phyloP scores from a whole-genome alignment of 2,113 vertebrate genomes.

The Eptesicus fuscus region DNA sequence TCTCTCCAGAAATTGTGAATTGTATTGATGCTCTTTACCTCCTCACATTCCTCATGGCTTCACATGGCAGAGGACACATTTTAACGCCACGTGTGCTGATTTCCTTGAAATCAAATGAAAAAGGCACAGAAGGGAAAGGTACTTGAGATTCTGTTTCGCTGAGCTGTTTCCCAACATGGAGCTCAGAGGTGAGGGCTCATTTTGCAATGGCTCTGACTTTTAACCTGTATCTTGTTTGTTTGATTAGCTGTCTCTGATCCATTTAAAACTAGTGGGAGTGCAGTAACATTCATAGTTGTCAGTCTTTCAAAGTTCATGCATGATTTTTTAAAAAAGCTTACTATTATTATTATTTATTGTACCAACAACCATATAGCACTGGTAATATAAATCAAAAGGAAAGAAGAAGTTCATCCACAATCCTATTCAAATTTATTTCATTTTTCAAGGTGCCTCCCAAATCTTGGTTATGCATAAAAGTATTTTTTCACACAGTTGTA shows the following conservation, averaged over 20 bases:
- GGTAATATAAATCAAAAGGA: conserved; percentile 28
- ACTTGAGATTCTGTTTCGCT: not conserved
- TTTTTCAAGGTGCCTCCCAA: conserved; percentile 7
- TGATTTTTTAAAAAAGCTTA: conserved; percentile 16
- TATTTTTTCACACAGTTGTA: not conserved
- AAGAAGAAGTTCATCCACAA: not conserved
- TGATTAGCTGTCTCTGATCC: conserved; percentile 18
- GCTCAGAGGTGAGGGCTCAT: not conserved
- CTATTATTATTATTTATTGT: conserved; percentile 38
- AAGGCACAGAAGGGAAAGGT: not conserved
- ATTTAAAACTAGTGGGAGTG: conserved; percentile 28
- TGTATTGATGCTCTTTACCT: not conserved
- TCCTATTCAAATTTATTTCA: not conserved
- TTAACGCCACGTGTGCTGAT: not conserved
- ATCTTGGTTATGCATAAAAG: not conserved
- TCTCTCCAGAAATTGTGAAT: not conserved
- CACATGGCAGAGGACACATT: not conserved
- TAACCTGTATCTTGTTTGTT: conserved; percentile 43
- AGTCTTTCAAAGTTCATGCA: not conserved
- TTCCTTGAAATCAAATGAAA: not conserved
- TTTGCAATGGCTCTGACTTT: conserved; percentile 20
- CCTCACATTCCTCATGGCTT: not conserved
- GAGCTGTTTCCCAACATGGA: not conserved
- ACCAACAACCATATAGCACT: not conserved
- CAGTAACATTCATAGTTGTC: conserved; percentile 8